Evolutionary conservation across 2,888 invertebrate species (phyloP).

Genomic region (Pristionchus exspectatus): DNA sequence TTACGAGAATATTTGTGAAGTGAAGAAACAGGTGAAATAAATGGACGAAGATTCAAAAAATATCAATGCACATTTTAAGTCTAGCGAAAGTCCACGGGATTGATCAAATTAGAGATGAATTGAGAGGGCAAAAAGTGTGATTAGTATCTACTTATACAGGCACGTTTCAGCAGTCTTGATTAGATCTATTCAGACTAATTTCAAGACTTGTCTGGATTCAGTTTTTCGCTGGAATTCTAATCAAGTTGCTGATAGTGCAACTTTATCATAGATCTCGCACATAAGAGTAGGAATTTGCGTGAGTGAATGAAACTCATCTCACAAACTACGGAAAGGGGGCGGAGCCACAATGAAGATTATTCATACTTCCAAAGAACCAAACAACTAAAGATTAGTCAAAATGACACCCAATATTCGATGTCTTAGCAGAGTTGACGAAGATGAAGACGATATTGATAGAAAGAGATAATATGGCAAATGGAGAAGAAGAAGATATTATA

Average conservation of each 20-base stretch:
- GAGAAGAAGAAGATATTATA: not conserved
- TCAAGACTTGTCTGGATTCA: not conserved
- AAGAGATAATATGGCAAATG: not conserved
- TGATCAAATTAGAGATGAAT: not conserved
- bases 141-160: not conserved
- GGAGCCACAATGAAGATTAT: not conserved
- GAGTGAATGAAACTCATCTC: not conserved
- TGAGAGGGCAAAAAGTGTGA: constrained; percentile 5
- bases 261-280: not conserved
- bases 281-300: not conserved
- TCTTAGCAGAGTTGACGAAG: not conserved
- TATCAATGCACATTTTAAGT: not conserved
- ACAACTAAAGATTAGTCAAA: not conserved
- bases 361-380: not conserved
- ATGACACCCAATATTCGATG: not conserved
- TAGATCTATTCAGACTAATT: not conserved
- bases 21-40: not conserved
- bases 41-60: not conserved
- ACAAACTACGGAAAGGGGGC: not conserved
- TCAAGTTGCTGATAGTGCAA: not conserved
- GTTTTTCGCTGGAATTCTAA: not conserved
- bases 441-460: not conserved
- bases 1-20: not conserved
- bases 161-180: not conserved
- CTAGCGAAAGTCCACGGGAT: not conserved